Percentiles rank a stretch among this genome's conserved stretches.
Conservation (phyloP, 2,113 vertebrate species). For the Prietella phreatophila region DNA sequence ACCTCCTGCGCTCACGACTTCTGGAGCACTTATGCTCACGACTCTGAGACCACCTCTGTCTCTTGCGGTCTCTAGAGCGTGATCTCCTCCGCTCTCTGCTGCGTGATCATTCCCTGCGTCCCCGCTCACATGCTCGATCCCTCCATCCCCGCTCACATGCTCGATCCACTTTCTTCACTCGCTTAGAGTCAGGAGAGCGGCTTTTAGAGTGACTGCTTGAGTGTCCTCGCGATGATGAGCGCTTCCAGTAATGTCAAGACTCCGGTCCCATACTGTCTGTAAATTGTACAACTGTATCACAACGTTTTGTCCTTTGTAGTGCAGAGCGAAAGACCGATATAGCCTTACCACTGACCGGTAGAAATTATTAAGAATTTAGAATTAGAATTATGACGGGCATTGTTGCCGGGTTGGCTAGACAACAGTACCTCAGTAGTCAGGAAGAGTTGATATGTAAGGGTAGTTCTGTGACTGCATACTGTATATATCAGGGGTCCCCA, state of each 20-base stretch:
- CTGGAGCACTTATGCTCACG: constrained; percentile 83
- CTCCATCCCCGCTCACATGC: constrained; percentile 71
- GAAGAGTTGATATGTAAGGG: neutral
- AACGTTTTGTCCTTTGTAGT: neutral
- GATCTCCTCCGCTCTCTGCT: constrained; percentile 91
- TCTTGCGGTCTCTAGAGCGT: constrained; percentile 89
- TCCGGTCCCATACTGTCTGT: constrained; percentile 67
- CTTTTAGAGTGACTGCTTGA: constrained; percentile 89
- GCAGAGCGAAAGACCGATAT: no score
- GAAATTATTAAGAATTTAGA: no score
- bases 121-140: constrained; percentile 78
- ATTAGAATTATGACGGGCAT: neutral
- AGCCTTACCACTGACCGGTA: no score
- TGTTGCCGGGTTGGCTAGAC: neutral
- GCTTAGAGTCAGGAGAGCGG: constrained; percentile 87
- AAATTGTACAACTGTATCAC: neutral
- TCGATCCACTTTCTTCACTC: constrained; percentile 86
- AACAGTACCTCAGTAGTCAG: neutral
- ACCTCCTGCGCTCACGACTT: constrained; percentile 85
- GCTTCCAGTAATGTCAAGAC: constrained; percentile 90
- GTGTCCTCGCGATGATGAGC: constrained; percentile 84
- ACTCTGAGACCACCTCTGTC: constrained; percentile 86
- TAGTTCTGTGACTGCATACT: constrained; percentile 2
- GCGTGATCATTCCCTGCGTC: constrained; percentile 80
- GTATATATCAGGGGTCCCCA: neutral